A percentile compares a stretch with the other conserved stretches of the same genome.
Evolutionary conservation across 2,797 vertebrate genomes (phyloP).

Genomic region (Netta rufina): DNA sequence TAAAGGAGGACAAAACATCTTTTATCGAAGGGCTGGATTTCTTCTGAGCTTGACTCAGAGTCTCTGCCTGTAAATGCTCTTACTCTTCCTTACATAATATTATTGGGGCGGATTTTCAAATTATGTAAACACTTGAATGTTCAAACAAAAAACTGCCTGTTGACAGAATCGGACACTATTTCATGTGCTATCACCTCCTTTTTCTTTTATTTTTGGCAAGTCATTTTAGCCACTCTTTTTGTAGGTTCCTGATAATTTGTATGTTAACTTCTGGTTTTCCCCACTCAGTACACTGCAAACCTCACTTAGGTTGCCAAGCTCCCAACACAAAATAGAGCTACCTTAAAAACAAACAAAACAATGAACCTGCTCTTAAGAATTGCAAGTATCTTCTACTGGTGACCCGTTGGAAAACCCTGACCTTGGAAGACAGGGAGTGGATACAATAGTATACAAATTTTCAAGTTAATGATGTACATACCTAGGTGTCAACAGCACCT

Average conservation of each 20-base stretch:
- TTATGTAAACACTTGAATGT: neutral
- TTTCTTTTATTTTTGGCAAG: neutral
- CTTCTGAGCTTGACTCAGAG: neutral
- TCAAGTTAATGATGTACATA: neutral
- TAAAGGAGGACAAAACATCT: neutral
- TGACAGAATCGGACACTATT: neutral
- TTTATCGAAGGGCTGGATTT: neutral
- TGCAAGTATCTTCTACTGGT: neutral
- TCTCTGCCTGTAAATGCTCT: neutral
- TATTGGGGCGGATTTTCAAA: neutral
- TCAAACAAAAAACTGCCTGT: neutral
- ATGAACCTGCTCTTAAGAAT: neutral
- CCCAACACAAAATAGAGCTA: neutral
- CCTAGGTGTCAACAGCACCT: neutral
- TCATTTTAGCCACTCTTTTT: neutral
- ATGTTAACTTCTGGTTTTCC: neutral
- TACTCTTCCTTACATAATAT: neutral
- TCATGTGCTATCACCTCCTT: fast-evolving
- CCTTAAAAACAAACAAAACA: neutral
- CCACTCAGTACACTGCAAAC: neutral
- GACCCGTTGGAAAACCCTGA: neutral
- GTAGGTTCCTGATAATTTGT: neutral
- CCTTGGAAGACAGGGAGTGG: neutral
- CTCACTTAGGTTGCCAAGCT: neutral
- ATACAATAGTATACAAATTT: neutral